A percentile compares a stretch with the other conserved stretches of the same genome.
These are phyloP conservation scores for Platichthys flesus DNA, from an alignment of 2,113 vertebrate species.

Conservation along the genomic window DNA sequence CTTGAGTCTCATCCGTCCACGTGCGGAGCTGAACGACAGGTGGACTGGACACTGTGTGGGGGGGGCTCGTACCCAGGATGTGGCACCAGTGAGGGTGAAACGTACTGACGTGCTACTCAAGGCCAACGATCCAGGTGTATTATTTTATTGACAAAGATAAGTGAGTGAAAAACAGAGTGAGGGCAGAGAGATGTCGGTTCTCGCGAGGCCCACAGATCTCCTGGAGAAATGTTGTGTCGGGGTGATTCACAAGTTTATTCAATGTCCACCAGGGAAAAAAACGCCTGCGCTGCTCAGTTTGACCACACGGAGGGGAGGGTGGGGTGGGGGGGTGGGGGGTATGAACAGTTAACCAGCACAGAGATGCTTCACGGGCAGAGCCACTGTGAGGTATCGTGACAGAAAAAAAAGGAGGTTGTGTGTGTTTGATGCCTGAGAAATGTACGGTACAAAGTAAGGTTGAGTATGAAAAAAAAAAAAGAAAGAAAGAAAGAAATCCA, in stretches of 20 bases:
- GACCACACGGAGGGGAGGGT: slow-evolving; percentile 5
- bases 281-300: slow-evolving; percentile 27
- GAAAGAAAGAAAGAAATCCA: not conserved
- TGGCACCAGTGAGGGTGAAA: no score
- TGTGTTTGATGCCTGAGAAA: slow-evolving; percentile 79
- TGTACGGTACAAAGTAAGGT: slow-evolving; percentile 26
- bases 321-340: not conserved
- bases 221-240: not conserved
- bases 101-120: not conserved
- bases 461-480: slow-evolving; percentile 4
- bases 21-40: slow-evolving; percentile 31
- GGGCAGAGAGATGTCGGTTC: not conserved
- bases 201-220: not conserved
- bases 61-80: no score
- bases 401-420: slow-evolving; percentile 77
- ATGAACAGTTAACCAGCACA: slow-evolving; percentile 28
- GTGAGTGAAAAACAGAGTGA: slow-evolving; percentile 19
- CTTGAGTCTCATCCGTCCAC: slow-evolving; percentile 31
- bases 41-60: slow-evolving; percentile 29
- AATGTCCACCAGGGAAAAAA: slow-evolving; percentile 37
- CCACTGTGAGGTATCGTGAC: slow-evolving; percentile 73
- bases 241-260: slow-evolving; percentile 46
- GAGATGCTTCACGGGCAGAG: slow-evolving; percentile 20
- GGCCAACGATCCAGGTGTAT: slow-evolving; percentile 10
- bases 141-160: slow-evolving; percentile 27